Conservation (phyloP, 2,797 vertebrate genomes). For the Myotis pilosus region DNA sequence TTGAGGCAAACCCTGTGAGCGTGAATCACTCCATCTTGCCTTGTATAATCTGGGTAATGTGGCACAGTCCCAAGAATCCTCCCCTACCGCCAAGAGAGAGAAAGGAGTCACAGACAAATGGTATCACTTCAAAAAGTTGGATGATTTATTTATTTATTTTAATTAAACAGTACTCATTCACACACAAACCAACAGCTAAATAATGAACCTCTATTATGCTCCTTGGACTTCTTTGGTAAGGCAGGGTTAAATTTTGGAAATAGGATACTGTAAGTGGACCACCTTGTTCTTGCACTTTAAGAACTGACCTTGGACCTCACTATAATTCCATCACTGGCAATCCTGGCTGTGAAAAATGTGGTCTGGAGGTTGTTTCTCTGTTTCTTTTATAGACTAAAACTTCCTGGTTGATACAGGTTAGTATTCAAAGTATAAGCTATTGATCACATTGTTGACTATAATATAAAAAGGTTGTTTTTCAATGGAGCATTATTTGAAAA, state of each 20-base stretch:
- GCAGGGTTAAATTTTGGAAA: neutral
- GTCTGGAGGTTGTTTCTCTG: neutral
- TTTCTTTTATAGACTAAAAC: neutral
- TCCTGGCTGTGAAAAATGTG: neutral
- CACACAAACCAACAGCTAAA: neutral
- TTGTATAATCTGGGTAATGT: slow-evolving; percentile 58
- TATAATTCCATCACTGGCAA: neutral
- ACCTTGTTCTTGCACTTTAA: neutral
- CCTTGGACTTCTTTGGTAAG: neutral
- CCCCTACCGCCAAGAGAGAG: neutral
- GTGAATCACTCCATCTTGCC: slow-evolving; percentile 54
- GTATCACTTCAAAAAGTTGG: neutral
- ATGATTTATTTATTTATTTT: neutral
- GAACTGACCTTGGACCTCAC: neutral
- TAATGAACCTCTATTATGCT: neutral
- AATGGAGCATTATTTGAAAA: neutral
- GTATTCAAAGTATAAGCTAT: neutral
- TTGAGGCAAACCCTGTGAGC: slow-evolving; percentile 60
- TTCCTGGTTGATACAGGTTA: neutral
- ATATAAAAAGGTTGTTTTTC: neutral
- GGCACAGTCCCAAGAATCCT: slow-evolving; percentile 41
- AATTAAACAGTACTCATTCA: neutral
- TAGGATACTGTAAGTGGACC: neutral
- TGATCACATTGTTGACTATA: neutral
- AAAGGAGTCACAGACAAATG: neutral